Evolutionary conservation across 1,140 invertebrate genomes (phyloP), one percentile per base, ranked within the genome.

Genomic region (Trichoplusia ni): DNA sequence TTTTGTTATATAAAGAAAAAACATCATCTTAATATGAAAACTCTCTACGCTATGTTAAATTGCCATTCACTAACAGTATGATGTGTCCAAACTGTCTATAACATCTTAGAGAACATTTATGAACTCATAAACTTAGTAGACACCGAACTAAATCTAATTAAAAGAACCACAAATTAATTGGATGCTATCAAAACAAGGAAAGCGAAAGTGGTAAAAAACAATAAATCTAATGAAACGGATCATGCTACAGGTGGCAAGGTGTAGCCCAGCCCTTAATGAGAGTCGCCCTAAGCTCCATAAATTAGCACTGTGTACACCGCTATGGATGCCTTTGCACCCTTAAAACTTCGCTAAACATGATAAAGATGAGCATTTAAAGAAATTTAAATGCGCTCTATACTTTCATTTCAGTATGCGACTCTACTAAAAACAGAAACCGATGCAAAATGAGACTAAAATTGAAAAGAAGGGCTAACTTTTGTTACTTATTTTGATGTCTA

Each of bases 191-290:
- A 60, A 60, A 47, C 27, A 47, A 47, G 29, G 56, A 46, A 19
- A 47, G 19, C 29, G 42, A 62, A 62, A 66, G 27, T 61, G 49
- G 35, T 60, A 71, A 40, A 64, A 51, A 69, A 42, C 60, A 18
- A 71, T 75, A 75, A 71, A 71, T 75, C 63, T 64, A 74, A 64
- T 61, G 46, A 35, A 58, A 47, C 66, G 69, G 64, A 74, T 71
- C 63, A 75, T 68, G 69, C 76, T 72, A 75, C 76, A 79, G 76
- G 76, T 79, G 76, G 71, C 49, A 46, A 70, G 70, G 67, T 67
- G 56, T 59, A 63, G 56, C 49, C 51, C 71, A 33, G 60, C 61
- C 75, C 71, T 67, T 75, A 75, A 79, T 75, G 67, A 73, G 73
- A 69, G 64, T 70, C 58, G 58, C 75, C 75, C 73, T 71, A 46